Percentiles rank a stretch among this genome's conserved stretches.
Conservation (phyloP, 2,888 invertebrate species). For the Allacma fusca region DNA sequence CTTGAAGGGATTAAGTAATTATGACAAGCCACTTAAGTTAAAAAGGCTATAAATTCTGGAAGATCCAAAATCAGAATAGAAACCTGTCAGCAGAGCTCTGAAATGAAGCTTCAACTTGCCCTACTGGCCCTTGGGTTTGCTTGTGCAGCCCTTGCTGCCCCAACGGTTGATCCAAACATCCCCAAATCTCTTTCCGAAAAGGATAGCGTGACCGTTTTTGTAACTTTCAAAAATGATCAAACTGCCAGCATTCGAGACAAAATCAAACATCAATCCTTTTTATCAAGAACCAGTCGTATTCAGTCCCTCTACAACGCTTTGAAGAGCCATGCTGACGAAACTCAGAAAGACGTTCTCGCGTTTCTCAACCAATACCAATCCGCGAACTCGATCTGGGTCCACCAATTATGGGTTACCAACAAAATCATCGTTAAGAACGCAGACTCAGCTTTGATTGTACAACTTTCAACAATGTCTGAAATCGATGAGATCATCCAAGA, state of each 20-base stretch:
- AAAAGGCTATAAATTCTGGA: too few species aligned
- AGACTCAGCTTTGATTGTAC: background rate
- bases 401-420: slow-evolving; percentile 13
- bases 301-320: slow-evolving; percentile 1
- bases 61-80: too few species aligned
- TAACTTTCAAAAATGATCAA: background rate
- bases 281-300: background rate
- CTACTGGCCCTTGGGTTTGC: slow-evolving; percentile 7
- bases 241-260: background rate
- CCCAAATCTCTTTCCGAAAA: background rate
- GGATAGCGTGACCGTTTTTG: background rate
- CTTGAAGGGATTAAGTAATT: too few species aligned
- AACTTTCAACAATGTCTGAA: background rate
- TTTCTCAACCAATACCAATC: background rate
- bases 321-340: slow-evolving; percentile 23
- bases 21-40: too few species aligned
- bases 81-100: too few species aligned
- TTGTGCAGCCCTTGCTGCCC: slow-evolving; percentile 2
- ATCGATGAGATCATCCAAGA: background rate
- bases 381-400: background rate
- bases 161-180: slow-evolving; percentile 12
- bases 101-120: too few species aligned
- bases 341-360: background rate
- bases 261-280: background rate
- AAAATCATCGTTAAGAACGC: slow-evolving; percentile 2